These are phyloP conservation scores for Stomatorhinus walkeri DNA, from an alignment of 2,797 vertebrate genomes.

Conservation along the genomic window DNA sequence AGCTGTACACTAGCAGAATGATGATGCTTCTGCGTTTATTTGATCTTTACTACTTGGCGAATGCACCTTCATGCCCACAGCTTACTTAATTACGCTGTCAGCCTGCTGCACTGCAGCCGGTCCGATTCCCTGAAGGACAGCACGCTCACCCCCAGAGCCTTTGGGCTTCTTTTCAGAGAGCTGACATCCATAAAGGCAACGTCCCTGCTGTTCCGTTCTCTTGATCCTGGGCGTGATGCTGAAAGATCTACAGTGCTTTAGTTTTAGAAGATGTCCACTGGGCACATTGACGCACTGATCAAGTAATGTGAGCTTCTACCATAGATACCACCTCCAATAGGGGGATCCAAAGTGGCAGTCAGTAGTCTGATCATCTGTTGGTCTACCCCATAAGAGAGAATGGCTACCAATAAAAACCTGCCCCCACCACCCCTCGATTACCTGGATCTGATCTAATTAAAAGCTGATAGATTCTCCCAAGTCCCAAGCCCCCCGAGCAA, in stretches of 20 bases:
- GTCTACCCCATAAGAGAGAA: background rate
- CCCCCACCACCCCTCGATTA: background rate
- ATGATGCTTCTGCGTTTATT: background rate
- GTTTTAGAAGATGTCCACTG: no score
- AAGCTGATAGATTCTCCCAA: background rate
- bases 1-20: background rate
- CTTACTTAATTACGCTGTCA: background rate
- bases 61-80: background rate
- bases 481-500: background rate
- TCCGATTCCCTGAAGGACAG: no score
- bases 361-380: background rate
- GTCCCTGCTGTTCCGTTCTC: no score
- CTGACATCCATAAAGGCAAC: no score
- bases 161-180: no score
- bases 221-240: no score
- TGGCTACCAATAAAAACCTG: background rate
- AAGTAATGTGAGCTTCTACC: background rate
- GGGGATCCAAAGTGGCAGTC: background rate
- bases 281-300: no score
- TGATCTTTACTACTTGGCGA: background rate
- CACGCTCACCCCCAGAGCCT: no score
- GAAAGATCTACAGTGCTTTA: no score
- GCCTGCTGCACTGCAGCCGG: no score
- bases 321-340: background rate
- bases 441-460: background rate